Percentiles rank a stretch among this genome's conserved stretches.
These are phyloP conservation scores for Drosophila orena DNA, from an alignment of 1,140 invertebrate genomes.

Conservation along the genomic window DNA sequence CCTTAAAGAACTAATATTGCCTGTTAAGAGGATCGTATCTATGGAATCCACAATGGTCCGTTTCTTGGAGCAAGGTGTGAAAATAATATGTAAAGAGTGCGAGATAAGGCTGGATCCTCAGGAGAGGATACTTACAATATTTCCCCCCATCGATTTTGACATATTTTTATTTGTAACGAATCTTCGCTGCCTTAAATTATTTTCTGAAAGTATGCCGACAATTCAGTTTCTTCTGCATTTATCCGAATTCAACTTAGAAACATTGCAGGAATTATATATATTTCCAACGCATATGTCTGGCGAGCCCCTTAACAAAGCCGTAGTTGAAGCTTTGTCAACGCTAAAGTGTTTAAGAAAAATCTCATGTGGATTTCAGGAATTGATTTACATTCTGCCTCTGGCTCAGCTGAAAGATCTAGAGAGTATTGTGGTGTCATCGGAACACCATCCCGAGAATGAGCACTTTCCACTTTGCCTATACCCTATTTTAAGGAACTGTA, in stretches of 20 bases:
- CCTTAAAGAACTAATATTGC: neutral
- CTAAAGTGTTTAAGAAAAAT: neutral
- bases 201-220: neutral
- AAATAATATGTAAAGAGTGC: neutral
- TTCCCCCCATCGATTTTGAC: too few relatives aligned
- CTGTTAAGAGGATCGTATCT: neutral
- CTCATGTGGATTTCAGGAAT: neutral
- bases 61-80: conserved; percentile 16
- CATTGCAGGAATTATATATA: neutral
- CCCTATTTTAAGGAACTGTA: conserved; percentile 1
- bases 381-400: conserved; percentile 3
- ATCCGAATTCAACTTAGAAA: neutral
- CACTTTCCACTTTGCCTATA: too few relatives aligned
- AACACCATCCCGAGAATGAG: conserved; percentile 4
- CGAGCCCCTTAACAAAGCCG: neutral
- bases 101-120: neutral
- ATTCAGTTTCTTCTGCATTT: neutral
- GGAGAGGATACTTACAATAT: too few relatives aligned
- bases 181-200: neutral
- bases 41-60: neutral
- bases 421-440: neutral
- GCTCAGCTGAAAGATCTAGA: conserved; percentile 3
- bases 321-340: neutral
- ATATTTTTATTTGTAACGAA: neutral
- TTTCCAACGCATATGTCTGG: too few relatives aligned